Evolutionary conservation across 2,113 vertebrate genomes (phyloP).

Genomic region (Setophaga coronata): DNA sequence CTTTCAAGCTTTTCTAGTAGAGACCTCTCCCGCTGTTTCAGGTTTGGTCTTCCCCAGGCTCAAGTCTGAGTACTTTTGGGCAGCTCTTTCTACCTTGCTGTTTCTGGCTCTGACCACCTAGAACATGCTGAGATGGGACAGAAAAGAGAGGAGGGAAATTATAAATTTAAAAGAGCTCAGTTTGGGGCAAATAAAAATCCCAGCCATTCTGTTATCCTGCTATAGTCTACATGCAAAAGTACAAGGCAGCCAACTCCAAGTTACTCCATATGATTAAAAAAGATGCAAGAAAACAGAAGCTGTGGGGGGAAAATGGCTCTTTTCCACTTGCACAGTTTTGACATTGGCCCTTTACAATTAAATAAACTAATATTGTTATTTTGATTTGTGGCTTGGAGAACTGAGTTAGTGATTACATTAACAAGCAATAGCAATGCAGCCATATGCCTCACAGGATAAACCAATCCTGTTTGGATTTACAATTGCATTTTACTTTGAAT

Average conservation of each 20-base stretch:
- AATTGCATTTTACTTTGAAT: background rate
- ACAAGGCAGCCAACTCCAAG: background rate
- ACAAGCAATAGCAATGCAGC: background rate
- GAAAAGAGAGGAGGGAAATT: background rate
- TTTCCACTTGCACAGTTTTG: background rate
- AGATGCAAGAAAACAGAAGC: background rate
- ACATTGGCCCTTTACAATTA: background rate
- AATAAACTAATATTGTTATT: background rate
- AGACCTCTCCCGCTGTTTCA: background rate
- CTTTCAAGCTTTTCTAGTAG: background rate
- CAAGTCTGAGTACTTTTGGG: background rate
- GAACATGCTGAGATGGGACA: background rate
- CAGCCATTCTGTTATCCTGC: background rate
- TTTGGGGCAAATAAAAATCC: background rate
- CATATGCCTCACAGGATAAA: background rate
- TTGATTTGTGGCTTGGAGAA: background rate
- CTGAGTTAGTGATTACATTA: background rate
- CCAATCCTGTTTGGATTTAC: background rate
- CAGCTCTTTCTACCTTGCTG: background rate
- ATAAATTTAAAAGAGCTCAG: background rate
- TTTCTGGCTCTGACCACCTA: background rate
- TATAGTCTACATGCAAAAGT: background rate
- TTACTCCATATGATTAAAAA: background rate
- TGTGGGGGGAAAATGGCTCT: background rate
- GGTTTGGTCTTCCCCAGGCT: background rate